Percentiles rank a stretch among this genome's conserved stretches.
These are phyloP conservation scores for Antrozous pallidus DNA, from an alignment of 2,797 vertebrate species.

Conservation along the genomic window DNA sequence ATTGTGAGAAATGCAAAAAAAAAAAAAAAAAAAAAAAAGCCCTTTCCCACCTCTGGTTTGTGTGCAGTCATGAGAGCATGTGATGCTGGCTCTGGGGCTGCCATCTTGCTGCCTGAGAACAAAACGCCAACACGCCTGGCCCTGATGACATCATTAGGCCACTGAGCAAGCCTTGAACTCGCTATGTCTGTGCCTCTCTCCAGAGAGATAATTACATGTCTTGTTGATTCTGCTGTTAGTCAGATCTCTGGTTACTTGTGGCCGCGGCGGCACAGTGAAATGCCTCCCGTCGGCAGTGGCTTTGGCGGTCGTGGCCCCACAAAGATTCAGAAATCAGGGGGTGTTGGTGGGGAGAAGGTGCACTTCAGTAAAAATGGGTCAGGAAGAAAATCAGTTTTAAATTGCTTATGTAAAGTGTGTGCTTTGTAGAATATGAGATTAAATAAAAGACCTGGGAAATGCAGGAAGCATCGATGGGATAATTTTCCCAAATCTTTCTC, in stretches of 20 bases:
- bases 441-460: background rate
- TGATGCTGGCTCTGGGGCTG: background rate
- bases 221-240: background rate
- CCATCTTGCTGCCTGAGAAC: background rate
- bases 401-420: background rate
- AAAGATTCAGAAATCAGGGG: background rate
- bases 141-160: background rate
- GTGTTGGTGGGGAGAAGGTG: background rate
- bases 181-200: background rate
- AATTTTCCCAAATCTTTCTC: background rate
- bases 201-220: background rate
- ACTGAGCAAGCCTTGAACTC: background rate
- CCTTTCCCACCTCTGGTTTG: background rate
- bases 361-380: background rate
- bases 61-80: background rate
- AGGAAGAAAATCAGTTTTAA: background rate
- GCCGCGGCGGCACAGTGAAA: background rate
- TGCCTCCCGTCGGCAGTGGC: background rate
- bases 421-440: background rate
- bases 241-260: background rate
- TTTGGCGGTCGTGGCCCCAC: background rate
- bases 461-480: background rate
- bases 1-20: background rate
- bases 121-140: background rate
- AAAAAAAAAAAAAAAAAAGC: background rate